These are phyloP conservation scores for Hippotragus niger DNA, from an alignment of 2,113 vertebrate species.

Conservation along the genomic window DNA sequence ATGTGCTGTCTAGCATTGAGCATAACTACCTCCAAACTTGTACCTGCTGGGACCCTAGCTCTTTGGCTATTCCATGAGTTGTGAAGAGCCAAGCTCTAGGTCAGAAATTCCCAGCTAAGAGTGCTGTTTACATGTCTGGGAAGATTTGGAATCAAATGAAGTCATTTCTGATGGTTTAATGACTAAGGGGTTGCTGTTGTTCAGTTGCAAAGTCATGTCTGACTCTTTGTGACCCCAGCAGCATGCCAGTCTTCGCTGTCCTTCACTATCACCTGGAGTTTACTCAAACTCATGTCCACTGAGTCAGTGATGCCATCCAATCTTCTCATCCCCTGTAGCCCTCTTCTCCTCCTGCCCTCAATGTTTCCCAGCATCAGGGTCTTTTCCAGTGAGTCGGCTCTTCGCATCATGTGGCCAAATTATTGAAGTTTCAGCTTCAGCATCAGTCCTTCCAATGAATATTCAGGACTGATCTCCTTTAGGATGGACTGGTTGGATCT, in stretches of 20 bases:
- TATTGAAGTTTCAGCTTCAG: not conserved
- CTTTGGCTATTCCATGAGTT: not conserved
- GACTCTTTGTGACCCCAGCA: not conserved
- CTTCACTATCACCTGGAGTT: not conserved
- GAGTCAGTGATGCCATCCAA: not conserved
- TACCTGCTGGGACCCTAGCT: not conserved
- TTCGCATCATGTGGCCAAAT: not conserved
- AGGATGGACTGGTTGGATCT: not conserved
- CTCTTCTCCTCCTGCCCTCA: not conserved
- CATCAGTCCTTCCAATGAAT: not conserved
- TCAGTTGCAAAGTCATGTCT: not conserved
- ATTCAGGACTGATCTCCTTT: not conserved
- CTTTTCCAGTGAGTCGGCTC: not conserved
- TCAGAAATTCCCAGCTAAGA: not conserved
- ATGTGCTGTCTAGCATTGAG: not conserved
- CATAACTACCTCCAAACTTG: not conserved
- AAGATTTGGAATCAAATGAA: not conserved
- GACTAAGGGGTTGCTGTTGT: not conserved
- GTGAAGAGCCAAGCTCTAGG: not conserved
- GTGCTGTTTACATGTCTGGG: not conserved
- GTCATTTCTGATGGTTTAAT: not conserved
- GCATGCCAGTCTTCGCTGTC: not conserved
- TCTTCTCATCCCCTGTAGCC: not conserved
- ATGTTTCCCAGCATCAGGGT: not conserved
- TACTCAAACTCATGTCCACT: not conserved